Evolutionary conservation across 2,797 vertebrate genomes (phyloP), one percentile per base, ranked within the genome.

Genomic region (Cetoscarus ocellatus): DNA sequence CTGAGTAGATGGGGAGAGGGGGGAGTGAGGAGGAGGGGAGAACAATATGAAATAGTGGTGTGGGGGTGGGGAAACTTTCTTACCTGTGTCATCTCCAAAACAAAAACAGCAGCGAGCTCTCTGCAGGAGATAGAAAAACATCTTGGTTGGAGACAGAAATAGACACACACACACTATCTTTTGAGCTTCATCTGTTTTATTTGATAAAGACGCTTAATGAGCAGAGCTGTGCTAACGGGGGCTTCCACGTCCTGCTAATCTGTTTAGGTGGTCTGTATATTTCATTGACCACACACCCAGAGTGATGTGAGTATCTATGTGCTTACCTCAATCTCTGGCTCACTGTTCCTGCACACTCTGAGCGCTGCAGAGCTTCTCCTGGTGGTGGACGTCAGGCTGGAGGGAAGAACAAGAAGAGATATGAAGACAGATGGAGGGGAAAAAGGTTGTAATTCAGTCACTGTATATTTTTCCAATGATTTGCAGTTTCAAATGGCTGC

Each of bases 61-160:
- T 14, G 50, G 50, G 27, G 50, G 50, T 34, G 10, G 44, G 59
- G 13, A 65, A 63, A 61, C 27, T 76, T 57, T 84, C 84, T 95
- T 91, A 99, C 98, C 97, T 0, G 94, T 94, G 87, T 94, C 94
- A 0, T 96, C 93, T 12, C 84, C 74, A 0, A 94, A 98, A 88
- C 98, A 99, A 92, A 99, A 99, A 75, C 96, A 99, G 90, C 97
- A 99, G 64, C 97, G 97, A 64, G 98, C 97, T 82, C 97, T 95
- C 98, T 99, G 92, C 15, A 77, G 87, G 61, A 74, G 48, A 58
- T 83, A 81, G 80, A 74, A 80, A 70, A 65, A 73, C 11, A 80
- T 10, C 57, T 17, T 69, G 11, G 54, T 81, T 63, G 27, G 27
- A 80, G 3, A 8, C 15, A 3, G 19, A 38, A 10, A 40, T 6